Evolutionary conservation across 2,797 vertebrate genomes (phyloP).

Genomic region (Eospalax fontanierii): DNA sequence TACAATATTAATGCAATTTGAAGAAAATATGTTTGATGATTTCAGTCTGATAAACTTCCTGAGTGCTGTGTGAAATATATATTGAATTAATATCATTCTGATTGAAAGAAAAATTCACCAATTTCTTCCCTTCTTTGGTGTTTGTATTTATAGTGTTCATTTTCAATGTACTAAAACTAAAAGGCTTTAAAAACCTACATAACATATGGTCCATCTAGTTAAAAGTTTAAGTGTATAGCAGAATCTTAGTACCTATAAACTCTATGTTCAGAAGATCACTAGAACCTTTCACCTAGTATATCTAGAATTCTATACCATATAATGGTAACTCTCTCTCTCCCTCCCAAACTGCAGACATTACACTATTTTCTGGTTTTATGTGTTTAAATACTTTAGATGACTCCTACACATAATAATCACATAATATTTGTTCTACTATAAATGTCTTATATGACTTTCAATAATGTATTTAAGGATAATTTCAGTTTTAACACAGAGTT

Average conservation of each 20-base stretch:
- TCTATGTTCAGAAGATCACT: neutral
- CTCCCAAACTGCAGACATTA: neutral
- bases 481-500: neutral
- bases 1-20: slow-evolving; percentile 80
- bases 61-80: slow-evolving; percentile 76
- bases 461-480: neutral
- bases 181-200: neutral
- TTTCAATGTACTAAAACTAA: slow-evolving; percentile 75
- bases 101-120: slow-evolving; percentile 29
- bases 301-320: neutral
- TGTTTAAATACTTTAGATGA: neutral
- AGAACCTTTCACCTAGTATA: neutral
- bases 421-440: neutral
- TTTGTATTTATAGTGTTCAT: slow-evolving; percentile 68
- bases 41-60: slow-evolving; percentile 72
- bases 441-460: neutral
- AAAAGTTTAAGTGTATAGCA: neutral
- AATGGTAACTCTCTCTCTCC: neutral
- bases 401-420: neutral
- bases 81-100: slow-evolving; percentile 80
- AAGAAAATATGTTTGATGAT: slow-evolving; percentile 84
- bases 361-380: neutral
- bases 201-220: neutral
- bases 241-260: neutral
- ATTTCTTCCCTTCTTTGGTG: neutral